phyloP scores from a whole-genome alignment of 2,113 vertebrate species.

The Pica pica region DNA sequence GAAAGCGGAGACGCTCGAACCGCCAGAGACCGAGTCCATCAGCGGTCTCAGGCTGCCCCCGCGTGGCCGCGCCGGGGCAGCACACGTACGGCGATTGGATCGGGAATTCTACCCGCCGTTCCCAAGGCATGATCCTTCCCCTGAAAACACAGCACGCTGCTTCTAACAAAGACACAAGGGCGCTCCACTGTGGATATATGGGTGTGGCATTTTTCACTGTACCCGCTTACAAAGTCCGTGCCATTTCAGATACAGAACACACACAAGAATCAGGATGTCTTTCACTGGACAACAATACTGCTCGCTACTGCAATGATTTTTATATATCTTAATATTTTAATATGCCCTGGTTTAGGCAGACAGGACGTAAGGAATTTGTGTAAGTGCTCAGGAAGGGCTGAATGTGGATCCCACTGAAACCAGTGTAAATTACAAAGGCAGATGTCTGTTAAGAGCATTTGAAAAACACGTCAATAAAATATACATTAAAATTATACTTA shows the following conservation, averaged over 20 bases:
- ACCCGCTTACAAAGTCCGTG: background rate
- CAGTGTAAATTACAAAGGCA: background rate
- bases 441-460: background rate
- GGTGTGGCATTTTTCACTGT: too few relatives aligned
- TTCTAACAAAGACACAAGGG: background rate
- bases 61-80: accelerated
- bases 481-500: background rate
- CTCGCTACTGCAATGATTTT: background rate
- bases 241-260: background rate
- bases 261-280: background rate
- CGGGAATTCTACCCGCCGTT: accelerated
- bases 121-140: background rate
- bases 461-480: background rate
- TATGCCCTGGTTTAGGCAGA: background rate
- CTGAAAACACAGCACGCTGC: accelerated
- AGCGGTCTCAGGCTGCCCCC: background rate
- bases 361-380: background rate
- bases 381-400: background rate
- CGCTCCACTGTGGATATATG: background rate
- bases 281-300: background rate
- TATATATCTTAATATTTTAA: background rate
- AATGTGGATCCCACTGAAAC: background rate
- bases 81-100: accelerated
- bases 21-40: too few relatives aligned
- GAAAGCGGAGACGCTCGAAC: background rate